Conservation (phyloP, 2,113 vertebrate genomes). For the Peromyscus californicus region DNA sequence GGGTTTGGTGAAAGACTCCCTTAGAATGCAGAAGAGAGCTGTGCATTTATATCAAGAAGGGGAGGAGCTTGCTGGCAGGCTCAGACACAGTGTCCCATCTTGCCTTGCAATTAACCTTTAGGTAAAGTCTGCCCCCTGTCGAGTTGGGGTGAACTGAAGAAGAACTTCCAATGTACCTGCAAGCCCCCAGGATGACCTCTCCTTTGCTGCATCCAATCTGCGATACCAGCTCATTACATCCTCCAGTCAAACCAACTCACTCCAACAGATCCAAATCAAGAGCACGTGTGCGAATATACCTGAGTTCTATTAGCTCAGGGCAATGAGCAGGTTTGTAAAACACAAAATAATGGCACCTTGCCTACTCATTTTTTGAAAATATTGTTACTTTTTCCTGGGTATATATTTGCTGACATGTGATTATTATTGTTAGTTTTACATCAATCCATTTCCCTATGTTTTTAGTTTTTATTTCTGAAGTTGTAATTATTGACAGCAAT, state of each 20-base stretch:
- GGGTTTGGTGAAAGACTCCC: neutral
- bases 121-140: neutral
- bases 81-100: neutral
- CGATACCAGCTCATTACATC: neutral
- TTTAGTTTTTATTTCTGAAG: neutral
- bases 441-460: neutral
- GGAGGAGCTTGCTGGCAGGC: neutral
- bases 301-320: neutral
- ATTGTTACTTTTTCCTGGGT: neutral
- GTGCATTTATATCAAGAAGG: neutral
- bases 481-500: neutral
- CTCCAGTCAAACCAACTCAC: conserved; percentile 20
- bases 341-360: conserved; percentile 14
- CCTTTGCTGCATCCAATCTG: neutral
- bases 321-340: neutral
- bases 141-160: conserved; percentile 53
- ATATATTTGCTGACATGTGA: neutral
- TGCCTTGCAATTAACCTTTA: neutral
- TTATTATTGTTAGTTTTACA: neutral
- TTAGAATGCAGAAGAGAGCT: neutral
- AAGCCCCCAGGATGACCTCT: neutral
- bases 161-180: neutral
- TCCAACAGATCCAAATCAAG: neutral
- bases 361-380: neutral
- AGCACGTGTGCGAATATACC: neutral